phyloP scores from a whole-genome alignment of 2,797 vertebrate genomes.

The Zalophus californianus region DNA sequence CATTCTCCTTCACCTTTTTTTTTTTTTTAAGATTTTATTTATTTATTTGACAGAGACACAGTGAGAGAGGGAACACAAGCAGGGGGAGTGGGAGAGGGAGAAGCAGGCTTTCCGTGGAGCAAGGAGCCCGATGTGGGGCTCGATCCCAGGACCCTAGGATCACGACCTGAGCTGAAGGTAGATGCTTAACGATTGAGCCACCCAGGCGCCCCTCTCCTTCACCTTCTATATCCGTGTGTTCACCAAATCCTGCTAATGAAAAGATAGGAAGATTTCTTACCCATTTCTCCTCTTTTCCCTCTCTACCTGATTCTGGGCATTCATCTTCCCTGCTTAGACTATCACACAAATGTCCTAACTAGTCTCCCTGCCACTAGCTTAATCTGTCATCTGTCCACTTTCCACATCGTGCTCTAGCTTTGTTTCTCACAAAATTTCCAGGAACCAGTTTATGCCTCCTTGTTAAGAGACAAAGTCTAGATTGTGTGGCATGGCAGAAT shows the following conservation, averaged over 20 bases:
- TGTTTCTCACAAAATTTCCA: not conserved
- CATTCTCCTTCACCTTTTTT: not conserved
- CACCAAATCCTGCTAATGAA: not conserved
- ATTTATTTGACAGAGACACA: too few species aligned
- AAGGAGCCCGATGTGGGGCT: too few species aligned
- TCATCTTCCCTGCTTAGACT: not conserved
- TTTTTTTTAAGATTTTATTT: too few species aligned
- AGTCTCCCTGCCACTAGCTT: not conserved
- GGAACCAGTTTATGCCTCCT: not conserved
- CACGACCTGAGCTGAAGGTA: too few species aligned
- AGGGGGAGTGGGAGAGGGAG: too few species aligned
- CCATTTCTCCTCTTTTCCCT: not conserved
- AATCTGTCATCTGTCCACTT: not conserved
- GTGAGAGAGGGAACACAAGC: too few species aligned
- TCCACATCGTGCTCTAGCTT: not conserved
- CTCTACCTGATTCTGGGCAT: not conserved
- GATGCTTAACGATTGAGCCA: too few species aligned
- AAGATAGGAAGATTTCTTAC: not conserved
- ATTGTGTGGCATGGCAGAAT: not conserved
- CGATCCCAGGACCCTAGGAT: too few species aligned
- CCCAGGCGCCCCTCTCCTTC: not conserved
- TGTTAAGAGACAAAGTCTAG: not conserved
- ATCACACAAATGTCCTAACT: not conserved
- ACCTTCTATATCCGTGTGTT: not conserved
- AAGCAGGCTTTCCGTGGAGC: too few species aligned